A percentile compares a stretch with the other conserved stretches of the same genome.
phyloP scores from a whole-genome alignment of 1,140 invertebrate species.

The Antheraea pernyi region DNA sequence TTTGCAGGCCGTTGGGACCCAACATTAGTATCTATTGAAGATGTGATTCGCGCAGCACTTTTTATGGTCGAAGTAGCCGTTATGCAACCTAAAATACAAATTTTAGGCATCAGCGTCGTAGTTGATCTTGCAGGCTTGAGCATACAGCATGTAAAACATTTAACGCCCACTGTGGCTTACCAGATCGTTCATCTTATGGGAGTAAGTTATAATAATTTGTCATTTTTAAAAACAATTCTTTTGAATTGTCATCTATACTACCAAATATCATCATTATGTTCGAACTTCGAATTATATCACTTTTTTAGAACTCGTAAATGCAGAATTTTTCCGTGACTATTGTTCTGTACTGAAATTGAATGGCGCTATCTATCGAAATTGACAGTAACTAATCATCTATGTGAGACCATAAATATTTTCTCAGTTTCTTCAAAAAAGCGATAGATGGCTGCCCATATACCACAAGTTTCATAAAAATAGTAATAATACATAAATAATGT shows the following conservation, averaged over 20 bases:
- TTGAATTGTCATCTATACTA: no score
- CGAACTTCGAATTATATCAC: no score
- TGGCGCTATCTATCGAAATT: no score
- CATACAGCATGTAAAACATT: slow-evolving; percentile 83
- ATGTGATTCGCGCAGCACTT: slow-evolving; percentile 86
- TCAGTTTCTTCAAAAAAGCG: no score
- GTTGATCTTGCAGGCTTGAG: slow-evolving; percentile 86
- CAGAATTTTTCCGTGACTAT: no score
- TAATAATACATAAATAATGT: no score
- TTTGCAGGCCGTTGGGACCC: slow-evolving; percentile 84
- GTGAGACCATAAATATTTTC: no score
- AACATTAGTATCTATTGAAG: slow-evolving; percentile 81
- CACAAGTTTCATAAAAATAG: no score
- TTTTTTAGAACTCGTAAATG: no score
- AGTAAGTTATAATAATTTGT: slow-evolving; percentile 31
- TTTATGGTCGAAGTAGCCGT: slow-evolving; percentile 85
- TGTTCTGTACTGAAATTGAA: no score
- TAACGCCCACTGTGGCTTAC: slow-evolving; percentile 66
- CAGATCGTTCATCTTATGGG: slow-evolving; percentile 66
- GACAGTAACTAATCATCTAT: no score
- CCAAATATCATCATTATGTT: background rate
- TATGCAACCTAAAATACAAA: slow-evolving; percentile 85
- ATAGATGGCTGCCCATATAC: no score
- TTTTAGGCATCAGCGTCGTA: slow-evolving; percentile 86
- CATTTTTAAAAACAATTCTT: background rate